These are phyloP conservation scores for Mylabris phalerata DNA, from an alignment of 1,140 invertebrate genomes.

Conservation along the genomic window DNA sequence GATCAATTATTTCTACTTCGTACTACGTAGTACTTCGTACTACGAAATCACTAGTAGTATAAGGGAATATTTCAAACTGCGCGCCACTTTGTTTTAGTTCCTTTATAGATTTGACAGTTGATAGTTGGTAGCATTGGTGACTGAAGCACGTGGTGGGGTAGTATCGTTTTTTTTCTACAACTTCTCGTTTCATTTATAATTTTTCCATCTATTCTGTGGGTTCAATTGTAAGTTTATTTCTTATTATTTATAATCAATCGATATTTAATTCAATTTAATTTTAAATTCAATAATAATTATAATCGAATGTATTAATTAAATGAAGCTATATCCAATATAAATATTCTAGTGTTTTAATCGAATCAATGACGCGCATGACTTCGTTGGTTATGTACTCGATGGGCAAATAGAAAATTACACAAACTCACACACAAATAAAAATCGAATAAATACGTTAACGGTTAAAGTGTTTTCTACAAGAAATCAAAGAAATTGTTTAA, in stretches of 20 bases:
- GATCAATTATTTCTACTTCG: too few species aligned
- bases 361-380: conserved; percentile 10
- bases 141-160: conserved; percentile 33
- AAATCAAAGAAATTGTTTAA: too few species aligned
- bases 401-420: too few species aligned
- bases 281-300: neutral
- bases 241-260: neutral
- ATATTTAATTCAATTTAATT: too few species aligned
- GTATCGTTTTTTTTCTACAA: conserved; percentile 17
- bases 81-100: too few species aligned
- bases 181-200: conserved; percentile 20
- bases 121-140: conserved; percentile 33
- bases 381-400: conserved; percentile 8
- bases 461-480: too few species aligned
- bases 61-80: too few species aligned
- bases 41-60: too few species aligned
- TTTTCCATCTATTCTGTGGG: conserved; percentile 14
- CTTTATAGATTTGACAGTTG: too few species aligned
- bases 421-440: too few species aligned
- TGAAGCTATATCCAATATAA: neutral
- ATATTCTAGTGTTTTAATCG: neutral
- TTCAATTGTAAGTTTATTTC: conserved; percentile 24
- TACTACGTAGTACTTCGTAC: too few species aligned
- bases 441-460: too few species aligned
- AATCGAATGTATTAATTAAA: neutral